These are phyloP conservation scores for Drosophila nigricruria DNA, from an alignment of 2,888 invertebrate species.

Conservation along the genomic window DNA sequence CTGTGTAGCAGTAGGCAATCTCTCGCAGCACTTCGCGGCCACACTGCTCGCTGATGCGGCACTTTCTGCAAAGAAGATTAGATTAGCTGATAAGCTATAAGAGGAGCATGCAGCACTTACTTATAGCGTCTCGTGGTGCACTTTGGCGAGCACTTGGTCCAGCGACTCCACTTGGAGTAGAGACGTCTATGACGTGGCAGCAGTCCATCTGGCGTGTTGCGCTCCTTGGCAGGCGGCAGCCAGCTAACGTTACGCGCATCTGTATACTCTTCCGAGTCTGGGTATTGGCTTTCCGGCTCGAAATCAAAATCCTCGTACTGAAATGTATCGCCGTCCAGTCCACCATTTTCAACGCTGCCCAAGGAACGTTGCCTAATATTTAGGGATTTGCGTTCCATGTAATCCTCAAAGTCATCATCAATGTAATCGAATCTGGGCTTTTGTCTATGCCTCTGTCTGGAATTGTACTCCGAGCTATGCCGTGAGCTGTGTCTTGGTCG, in stretches of 20 bases:
- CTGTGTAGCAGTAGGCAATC: conserved; percentile 93
- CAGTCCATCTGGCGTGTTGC: conserved; percentile 80
- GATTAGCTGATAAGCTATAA: background rate
- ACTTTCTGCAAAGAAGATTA: conserved; percentile 87
- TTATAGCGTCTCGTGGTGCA: conserved; percentile 93
- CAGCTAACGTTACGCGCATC: conserved; percentile 67
- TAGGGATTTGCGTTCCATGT: conserved; percentile 38
- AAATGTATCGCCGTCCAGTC: conserved; percentile 77
- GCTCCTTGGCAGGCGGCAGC: conserved; percentile 69
- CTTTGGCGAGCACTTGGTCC: conserved; percentile 92
- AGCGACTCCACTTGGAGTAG: conserved; percentile 92
- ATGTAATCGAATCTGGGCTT: conserved; percentile 26
- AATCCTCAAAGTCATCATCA: conserved; percentile 73
- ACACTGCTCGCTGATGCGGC: conserved; percentile 90
- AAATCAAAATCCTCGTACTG: conserved; percentile 84
- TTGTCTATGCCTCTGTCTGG: conserved; percentile 2
- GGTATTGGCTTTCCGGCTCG: conserved; percentile 64
- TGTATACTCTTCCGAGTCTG: conserved; percentile 72
- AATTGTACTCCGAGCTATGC: conserved; percentile 4
- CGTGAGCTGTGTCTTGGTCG: conserved; percentile 11
- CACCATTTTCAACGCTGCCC: conserved; percentile 36
- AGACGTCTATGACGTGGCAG: conserved; percentile 84
- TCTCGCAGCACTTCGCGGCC: conserved; percentile 92
- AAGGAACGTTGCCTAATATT: conserved; percentile 52
- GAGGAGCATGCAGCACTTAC: conserved; percentile 84